Base-by-base conservation (phyloP, 2,113 vertebrate genomes). In the Rhipidura dahli region DNA sequence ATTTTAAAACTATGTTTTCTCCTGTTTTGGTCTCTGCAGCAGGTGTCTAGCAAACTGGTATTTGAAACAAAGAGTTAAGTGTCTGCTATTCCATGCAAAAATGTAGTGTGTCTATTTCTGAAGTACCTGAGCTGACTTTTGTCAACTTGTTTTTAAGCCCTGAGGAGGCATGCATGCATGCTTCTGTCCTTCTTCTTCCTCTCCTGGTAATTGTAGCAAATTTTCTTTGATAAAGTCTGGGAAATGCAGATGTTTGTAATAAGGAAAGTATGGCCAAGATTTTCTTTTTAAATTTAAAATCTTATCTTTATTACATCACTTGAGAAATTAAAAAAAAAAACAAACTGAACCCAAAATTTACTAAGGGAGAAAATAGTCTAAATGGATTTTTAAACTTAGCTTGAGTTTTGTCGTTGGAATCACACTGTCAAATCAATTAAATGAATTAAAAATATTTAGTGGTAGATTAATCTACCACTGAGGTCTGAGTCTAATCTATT, bases 401-500 rank as follows among this genome's bases (percentile, higher is more conserved):
- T 90, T 91, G 80, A 97, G 91, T 96, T 97, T 95, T 98, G 97
- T 97, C 98, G 98, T 98, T 99, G 98, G 96, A 96, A 80, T 98
- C 97, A 98, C 98, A 98, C 98, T 98, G 98, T 97, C 93, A 94
- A 98, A 97, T 97, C 98, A 97, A 98, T 98, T 98, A 99, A 98
- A 68, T n/a, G 3, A 60, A 39, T 60, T 76, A 4, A 1, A 10
- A 54, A 65, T 51, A 45, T 10, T 7, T 39, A 45, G 6, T 54
- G 23, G 15, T 54, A 78, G 98, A 98, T 97, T 93, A 99, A 99
- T 98, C 96, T 84, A 97, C 95, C 96, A 91, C 95, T 97, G 97
- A 97, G 96, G 96, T 97, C 94, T 95, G 97, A 98, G 96, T 97
- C 97, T 98, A 98, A 98, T 98, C 97, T 98, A 98, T 98, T 99